These are phyloP conservation scores for Sparus aurata DNA, from an alignment of 2,797 vertebrate genomes.

Conservation along the genomic window DNA sequence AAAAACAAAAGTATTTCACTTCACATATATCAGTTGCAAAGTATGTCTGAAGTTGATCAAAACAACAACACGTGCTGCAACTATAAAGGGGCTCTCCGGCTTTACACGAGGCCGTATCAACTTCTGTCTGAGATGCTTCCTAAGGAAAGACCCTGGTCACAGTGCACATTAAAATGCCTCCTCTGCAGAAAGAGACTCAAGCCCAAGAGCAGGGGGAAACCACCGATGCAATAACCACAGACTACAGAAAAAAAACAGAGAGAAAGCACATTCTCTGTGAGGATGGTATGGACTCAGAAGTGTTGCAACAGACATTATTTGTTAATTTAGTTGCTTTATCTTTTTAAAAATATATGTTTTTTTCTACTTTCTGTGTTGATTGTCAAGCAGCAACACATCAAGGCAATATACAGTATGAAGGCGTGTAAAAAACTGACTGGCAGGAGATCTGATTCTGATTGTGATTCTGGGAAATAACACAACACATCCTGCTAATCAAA, in stretches of 20 bases:
- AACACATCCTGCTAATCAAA: neutral
- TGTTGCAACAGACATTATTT: neutral
- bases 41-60: neutral
- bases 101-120: neutral
- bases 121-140: constrained; percentile 8
- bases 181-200: constrained; percentile 27
- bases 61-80: constrained; percentile 7
- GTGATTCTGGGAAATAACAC: too few species aligned
- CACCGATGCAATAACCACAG: neutral
- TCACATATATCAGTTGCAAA: neutral
- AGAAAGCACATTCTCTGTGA: neutral
- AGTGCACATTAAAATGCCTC: constrained; percentile 1
- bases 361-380: too few species aligned
- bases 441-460: too few species aligned
- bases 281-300: neutral
- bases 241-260: neutral
- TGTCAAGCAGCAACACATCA: too few species aligned
- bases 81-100: neutral
- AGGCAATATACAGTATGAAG: too few species aligned
- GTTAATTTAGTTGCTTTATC: too few species aligned
- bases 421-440: too few species aligned
- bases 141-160: constrained; percentile 22
- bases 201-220: neutral
- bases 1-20: neutral
- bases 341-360: too few species aligned